phyloP scores from a whole-genome alignment of 2,113 vertebrate species.

The Campylomormyrus tamandua region DNA sequence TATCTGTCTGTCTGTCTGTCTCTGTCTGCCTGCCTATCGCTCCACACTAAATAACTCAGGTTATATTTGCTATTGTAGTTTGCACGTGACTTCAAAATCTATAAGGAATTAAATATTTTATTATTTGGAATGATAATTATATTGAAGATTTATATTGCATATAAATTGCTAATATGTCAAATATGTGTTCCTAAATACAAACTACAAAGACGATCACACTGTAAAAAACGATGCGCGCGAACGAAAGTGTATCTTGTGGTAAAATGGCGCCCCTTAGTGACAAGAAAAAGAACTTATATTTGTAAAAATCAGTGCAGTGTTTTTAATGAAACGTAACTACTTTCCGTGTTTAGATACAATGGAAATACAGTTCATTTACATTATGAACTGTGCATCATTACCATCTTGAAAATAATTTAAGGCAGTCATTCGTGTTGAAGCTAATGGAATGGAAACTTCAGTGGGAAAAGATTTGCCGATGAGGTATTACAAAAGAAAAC shows the following conservation, averaged over 20 bases:
- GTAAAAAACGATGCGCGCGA: neutral
- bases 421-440: neutral
- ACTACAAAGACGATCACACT: neutral
- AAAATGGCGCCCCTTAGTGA: conserved; percentile 55
- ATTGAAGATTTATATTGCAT: neutral
- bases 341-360: neutral
- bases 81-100: neutral
- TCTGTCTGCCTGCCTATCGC: neutral
- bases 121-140: neutral
- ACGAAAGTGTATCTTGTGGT: conserved; percentile 39
- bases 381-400: neutral
- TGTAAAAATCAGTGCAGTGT: neutral
- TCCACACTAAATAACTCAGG: neutral
- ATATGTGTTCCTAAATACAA: neutral
- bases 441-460: neutral
- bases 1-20: neutral
- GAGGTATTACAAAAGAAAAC: neutral
- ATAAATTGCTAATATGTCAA: neutral
- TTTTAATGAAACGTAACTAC: neutral
- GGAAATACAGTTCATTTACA: neutral
- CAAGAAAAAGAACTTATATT: neutral
- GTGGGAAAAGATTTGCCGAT: neutral
- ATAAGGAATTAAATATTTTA: neutral
- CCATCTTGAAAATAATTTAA: neutral
- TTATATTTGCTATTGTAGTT: neutral